These are phyloP conservation scores for Halocaridina rubra DNA, from an alignment of 2,888 invertebrate genomes.

Conservation along the genomic window DNA sequence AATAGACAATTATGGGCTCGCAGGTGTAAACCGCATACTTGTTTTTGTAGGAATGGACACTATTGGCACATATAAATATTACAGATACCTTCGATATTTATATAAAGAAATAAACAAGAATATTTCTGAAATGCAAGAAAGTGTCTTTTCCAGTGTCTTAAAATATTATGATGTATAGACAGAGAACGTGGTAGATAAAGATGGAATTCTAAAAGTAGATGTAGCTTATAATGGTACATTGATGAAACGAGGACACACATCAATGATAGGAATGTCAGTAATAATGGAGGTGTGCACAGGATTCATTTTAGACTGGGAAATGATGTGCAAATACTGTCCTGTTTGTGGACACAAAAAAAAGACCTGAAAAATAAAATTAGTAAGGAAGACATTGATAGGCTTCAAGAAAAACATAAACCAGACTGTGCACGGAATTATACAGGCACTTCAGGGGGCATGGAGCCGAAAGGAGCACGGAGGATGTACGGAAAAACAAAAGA, in stretches of 20 bases:
- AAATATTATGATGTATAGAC: background rate
- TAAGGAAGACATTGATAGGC: background rate
- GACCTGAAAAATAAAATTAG: background rate
- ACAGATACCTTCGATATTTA: background rate
- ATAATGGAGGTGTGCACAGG: constrained; percentile 12
- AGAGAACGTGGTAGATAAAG: background rate
- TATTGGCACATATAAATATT: background rate
- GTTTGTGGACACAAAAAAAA: background rate
- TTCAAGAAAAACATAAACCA: background rate
- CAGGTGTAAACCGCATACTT: background rate
- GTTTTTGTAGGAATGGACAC: background rate
- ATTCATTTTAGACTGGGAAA: background rate
- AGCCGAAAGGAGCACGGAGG: background rate
- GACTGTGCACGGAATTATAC: background rate
- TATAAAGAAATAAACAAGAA: background rate
- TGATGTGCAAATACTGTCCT: constrained; percentile 3
- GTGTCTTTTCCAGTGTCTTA: background rate
- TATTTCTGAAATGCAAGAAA: background rate
- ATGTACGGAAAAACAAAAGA: background rate
- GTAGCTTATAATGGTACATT: background rate
- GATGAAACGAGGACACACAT: constrained; percentile 10
- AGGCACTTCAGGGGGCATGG: constrained; percentile 2
- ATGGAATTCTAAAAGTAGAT: constrained; percentile 12
- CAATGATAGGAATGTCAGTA: background rate
- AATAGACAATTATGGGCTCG: background rate